These are phyloP conservation scores for Callocephalon fimbriatum DNA, from an alignment of 2,113 vertebrate genomes.

Conservation along the genomic window DNA sequence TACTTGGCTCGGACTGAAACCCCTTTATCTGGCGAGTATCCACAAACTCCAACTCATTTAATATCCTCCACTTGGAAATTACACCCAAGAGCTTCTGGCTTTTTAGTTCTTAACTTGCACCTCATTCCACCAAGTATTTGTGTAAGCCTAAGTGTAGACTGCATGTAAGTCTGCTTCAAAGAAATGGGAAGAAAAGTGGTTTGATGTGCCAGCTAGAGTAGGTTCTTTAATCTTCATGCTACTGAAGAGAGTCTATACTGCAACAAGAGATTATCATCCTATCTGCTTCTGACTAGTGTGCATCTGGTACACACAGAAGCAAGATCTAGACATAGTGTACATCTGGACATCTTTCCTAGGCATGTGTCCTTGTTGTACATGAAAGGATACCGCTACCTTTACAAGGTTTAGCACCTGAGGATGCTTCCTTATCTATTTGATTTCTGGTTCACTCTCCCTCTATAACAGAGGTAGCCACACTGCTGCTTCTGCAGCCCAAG, in stretches of 20 bases:
- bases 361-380: neutral
- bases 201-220: conserved; percentile 12
- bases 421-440: neutral
- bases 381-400: neutral
- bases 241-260: neutral
- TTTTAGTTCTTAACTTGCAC: conserved; percentile 29
- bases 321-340: conserved; percentile 1
- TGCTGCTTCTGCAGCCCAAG: neutral
- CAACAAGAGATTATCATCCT: neutral
- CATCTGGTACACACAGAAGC: neutral
- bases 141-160: conserved; percentile 12
- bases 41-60: conserved; percentile 37
- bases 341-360: neutral
- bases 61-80: conserved; percentile 8
- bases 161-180: conserved; percentile 49
- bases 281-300: neutral
- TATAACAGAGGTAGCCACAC: neutral
- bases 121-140: conserved; percentile 19
- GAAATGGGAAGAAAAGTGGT: conserved; percentile 32
- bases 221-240: conserved; percentile 38
- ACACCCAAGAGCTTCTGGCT: conserved; percentile 18
- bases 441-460: neutral
- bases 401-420: neutral
- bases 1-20: conserved; percentile 9
- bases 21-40: conserved; percentile 14